Evolutionary conservation across 2,888 invertebrate species (phyloP), one percentile per base, ranked within the genome.

Genomic region (Zygothrica quintamaculata): DNA sequence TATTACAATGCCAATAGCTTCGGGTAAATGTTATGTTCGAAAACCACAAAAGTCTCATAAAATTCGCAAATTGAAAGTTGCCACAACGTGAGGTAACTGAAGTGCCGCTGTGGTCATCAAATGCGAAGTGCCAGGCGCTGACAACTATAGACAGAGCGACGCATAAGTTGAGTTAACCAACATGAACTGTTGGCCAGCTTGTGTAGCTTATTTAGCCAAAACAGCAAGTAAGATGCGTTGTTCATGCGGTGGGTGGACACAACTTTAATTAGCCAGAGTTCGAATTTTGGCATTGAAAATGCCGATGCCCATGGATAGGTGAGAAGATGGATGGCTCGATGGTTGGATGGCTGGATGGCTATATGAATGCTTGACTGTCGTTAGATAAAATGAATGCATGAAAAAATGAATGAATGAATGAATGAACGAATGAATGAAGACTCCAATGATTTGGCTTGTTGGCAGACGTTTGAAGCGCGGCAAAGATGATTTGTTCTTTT

Each of bases 231-330:
- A 48, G 36, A 52, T 37, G 37, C 36, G 43, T 43, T 53, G 40
- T 55, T 46, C 46, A 58, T 66, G 58, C 52, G 66, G 87, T 87
- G 87, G 82, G 82, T 87, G 88, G 88, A 88, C 78, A 84, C 87
- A 74, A 84, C 81, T 87, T 82, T 88, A 82, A 82, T 88, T 86
- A 88, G 88, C 87, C 82, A 52, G 69, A 61, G 77, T 53, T 53
- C 51, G 56, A 42, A 52, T 59, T n/a, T 74, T 51, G 76, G 84
- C 84, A 87, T 82, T 82, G 71, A 87, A 87, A 78, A 48, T 53
- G 64, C 82, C 84, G 86, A 77, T 67, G 16, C 50, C 65, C 46
- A 64, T 47, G 46, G 12, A 16, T 22, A 2, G 7, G 9, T 48
- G 48, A 15, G n/a, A 44, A 39, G 58, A 47, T 69, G 57, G 44